These are phyloP conservation scores for Ornithoptera priamus DNA, from an alignment of 2,888 invertebrate species.

Conservation along the genomic window DNA sequence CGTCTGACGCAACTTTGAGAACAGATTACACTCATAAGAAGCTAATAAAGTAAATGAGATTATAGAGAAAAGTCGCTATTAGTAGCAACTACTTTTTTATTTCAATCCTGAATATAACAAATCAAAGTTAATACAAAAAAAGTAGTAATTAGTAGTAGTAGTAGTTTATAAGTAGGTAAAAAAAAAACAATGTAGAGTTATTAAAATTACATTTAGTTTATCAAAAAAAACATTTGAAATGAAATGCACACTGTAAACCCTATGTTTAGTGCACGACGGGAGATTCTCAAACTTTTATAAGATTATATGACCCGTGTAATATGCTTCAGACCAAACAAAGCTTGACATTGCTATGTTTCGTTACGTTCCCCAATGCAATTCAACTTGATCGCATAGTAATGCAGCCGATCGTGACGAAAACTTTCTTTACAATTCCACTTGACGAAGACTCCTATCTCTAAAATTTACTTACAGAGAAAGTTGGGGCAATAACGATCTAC, in stretches of 20 bases:
- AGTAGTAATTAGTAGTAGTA: too few relatives aligned
- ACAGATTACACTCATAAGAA: slow-evolving; percentile 77
- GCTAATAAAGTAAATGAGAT: slow-evolving; percentile 72
- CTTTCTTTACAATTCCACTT: slow-evolving; percentile 1
- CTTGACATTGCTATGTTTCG: slow-evolving; percentile 12
- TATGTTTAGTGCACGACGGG: slow-evolving; percentile 48
- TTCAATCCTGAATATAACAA: not conserved
- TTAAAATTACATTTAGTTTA: slow-evolving; percentile 26
- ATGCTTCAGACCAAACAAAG: slow-evolving; percentile 55
- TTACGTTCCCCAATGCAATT: slow-evolving; percentile 12
- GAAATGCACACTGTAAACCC: slow-evolving; percentile 15
- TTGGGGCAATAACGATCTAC: too few relatives aligned
- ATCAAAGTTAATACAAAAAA: not conserved
- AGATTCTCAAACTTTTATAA: slow-evolving; percentile 70
- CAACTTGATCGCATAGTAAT: slow-evolving; percentile 6
- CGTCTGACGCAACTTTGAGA: slow-evolving; percentile 78
- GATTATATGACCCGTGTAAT: slow-evolving; percentile 80
- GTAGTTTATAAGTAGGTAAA: not conserved
- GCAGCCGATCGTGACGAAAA: slow-evolving; percentile 9
- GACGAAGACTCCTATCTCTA: not conserved
- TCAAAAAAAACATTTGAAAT: slow-evolving; percentile 51
- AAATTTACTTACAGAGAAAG: not conserved
- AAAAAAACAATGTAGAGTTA: not conserved
- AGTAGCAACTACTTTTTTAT: not conserved
- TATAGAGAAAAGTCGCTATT: not conserved